Base-by-base conservation (phyloP, 2,888 invertebrate species). In the Microplitis manilae region DNA sequence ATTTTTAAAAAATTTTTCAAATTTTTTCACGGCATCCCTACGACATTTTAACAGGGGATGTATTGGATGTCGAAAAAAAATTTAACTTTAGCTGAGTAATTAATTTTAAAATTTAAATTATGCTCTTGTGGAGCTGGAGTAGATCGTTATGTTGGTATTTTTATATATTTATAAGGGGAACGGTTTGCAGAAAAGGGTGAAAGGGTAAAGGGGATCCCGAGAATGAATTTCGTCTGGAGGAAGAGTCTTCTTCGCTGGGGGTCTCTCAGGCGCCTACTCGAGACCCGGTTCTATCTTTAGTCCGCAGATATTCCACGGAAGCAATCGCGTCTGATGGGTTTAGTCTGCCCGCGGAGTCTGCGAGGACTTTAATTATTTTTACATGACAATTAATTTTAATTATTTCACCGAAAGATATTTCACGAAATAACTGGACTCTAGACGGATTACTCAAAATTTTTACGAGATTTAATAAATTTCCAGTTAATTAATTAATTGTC, bases 201-300 rank as follows among this genome's bases (percentile, higher is more conserved):
- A 67, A 60, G 30, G 41, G 50, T 39, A 15, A 64, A 73, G 41
- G 38, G 64, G 39, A 41, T 15, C 15, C 7, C 59, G 6, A n/a
- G 38, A 59, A 39, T 65, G 69, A 61, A 50, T 68, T 75, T 75
- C 68, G 65, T 65, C 65, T 59, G 59, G 68, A 59, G 20, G n/a
- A 65, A 50, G 73, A 20, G 62, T 73, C 73, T 76, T 73, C 82
- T 81, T 80, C 80, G 82, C 82, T 82, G 82, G 82, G 82, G 82
- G 82, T 82, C 81, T 82, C 81, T 77, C 13, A 50, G 50, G 50
- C 50, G 50, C 50, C 50, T 50, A 9, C 65, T 77, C 68, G 67
- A 73, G 77, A 39, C 13, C 41, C 71, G 61, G 41, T 77, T 77
- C 77, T 77, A 77, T 77, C 59, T 77, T 74, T 67, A 50, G 64